phyloP scores from a whole-genome alignment of 2,797 vertebrate genomes.

The Harpagifer antarcticus region DNA sequence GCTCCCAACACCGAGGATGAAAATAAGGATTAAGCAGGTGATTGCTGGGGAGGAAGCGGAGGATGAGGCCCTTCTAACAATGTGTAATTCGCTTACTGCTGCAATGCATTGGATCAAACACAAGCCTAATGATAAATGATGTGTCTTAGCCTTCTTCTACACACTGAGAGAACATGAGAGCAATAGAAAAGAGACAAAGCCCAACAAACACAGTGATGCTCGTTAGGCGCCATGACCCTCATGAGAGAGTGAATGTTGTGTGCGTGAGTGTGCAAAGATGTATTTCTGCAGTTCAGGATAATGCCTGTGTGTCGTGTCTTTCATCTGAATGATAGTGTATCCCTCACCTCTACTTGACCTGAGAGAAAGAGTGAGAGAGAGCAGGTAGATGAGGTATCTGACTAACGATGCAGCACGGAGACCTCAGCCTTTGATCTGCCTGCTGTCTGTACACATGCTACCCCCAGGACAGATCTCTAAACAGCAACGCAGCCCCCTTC shows the following conservation, averaged over 20 bases:
- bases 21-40: conserved; percentile 75
- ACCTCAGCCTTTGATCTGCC: conserved; percentile 69
- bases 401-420: conserved; percentile 59
- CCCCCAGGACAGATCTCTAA: conserved; percentile 44
- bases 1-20: conserved; percentile 68
- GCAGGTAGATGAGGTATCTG: conserved; percentile 54
- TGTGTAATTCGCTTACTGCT: conserved; percentile 64
- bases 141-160: conserved; percentile 31
- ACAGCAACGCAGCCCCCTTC: conserved; percentile 44
- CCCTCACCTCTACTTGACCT: conserved; percentile 75
- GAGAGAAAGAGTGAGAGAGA: conserved; percentile 47
- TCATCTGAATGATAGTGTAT: conserved; percentile 71
- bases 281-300: conserved; percentile 36
- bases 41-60: conserved; percentile 60
- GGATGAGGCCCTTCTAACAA: conserved; percentile 52
- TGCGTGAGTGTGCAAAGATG: conserved; percentile 23
- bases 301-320: conserved; percentile 51
- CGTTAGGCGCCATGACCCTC: conserved; percentile 12
- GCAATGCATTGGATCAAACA: conserved; percentile 62
- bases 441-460: conserved; percentile 66
- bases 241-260: neutral
- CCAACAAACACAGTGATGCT: neutral
- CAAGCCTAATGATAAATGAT: conserved; percentile 51
- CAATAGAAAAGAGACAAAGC: conserved; percentile 27
- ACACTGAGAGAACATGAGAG: conserved; percentile 18